Evolutionary conservation across 2,113 vertebrate genomes (phyloP), one percentile per base, ranked within the genome.

Genomic region (Fukomys damarensis): DNA sequence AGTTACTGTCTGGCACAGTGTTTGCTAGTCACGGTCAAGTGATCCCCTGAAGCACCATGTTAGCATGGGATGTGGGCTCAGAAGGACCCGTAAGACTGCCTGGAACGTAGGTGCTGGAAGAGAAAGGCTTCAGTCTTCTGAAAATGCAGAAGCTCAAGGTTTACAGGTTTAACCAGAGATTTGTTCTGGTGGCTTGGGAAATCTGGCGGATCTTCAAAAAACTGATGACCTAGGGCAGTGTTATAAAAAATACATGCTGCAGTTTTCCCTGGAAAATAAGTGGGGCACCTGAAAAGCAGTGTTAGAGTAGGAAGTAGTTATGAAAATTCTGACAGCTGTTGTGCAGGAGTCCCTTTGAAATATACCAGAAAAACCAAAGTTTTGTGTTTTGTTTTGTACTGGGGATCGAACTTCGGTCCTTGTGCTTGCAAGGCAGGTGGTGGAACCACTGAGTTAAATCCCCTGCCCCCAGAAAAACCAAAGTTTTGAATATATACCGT

Each of bases 151-250:
- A 95, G 70, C 52, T 79, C 7, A 24, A 35, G 43, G 81, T 79
- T 90, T 32, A 19, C 52, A 59, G 63, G 81, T 85, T 81, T 65
- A 97, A 84, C 43, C 28, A 52, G n/a, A 84, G 35, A 20, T 66
- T 91, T 32, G n/a, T 96, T 82, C 80, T 41, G 82, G 66, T 68
- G 74, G 84, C 4, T 79, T 89, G 7, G 79, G 79, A 96, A 91
- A 89, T 82, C 66, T 59, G 86, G 76, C 86, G 89, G 49, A 61
- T 49, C 66, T 52, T 86, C 77, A 52, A 65, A 87, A 74, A n/a
- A 35, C 7, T 0, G 32, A 65, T 16, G 43, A 77, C 81, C n/a
- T 4, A 3, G 20, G 86, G 32, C 82, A 35, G 11, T 72, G 65
- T 79, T 90, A 85, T 94, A 77, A 94, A 77, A 94, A 86, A 87